Conservation (phyloP, 2,888 invertebrate species). For the Synergus laeviventris region DNA sequence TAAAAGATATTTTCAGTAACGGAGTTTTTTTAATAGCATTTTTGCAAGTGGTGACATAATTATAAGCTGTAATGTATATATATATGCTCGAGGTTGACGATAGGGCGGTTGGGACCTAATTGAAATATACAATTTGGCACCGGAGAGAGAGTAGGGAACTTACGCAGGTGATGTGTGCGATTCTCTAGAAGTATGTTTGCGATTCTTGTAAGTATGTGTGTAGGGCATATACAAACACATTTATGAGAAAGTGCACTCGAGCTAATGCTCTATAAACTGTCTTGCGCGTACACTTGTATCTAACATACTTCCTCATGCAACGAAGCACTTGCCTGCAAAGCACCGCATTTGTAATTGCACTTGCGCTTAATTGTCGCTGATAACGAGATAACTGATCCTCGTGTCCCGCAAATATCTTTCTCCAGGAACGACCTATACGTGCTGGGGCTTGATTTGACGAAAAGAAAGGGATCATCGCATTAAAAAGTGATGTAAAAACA, state of each 20-base stretch:
- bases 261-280: slow-evolving; percentile 48
- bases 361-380: slow-evolving; percentile 51
- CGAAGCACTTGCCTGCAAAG: slow-evolving; percentile 33
- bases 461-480: neutral
- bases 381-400: slow-evolving; percentile 49
- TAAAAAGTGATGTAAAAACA: neutral
- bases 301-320: slow-evolving; percentile 35
- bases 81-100: neutral
- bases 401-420: slow-evolving; percentile 36
- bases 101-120: neutral
- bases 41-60: neutral
- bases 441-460: slow-evolving; percentile 10
- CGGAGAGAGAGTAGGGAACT: no score
- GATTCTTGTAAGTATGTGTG: neutral
- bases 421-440: slow-evolving; percentile 9
- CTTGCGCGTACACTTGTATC: slow-evolving; percentile 36
- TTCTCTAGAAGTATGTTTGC: neutral
- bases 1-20: no score
- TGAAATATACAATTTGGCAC: neutral
- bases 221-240: slow-evolving; percentile 11
- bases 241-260: slow-evolving; percentile 18
- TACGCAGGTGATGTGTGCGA: neutral
- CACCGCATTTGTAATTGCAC: slow-evolving; percentile 40
- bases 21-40: neutral
- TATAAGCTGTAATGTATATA: neutral